These are phyloP conservation scores for Scomber scombrus DNA, from an alignment of 2,113 vertebrate species.

Conservation along the genomic window DNA sequence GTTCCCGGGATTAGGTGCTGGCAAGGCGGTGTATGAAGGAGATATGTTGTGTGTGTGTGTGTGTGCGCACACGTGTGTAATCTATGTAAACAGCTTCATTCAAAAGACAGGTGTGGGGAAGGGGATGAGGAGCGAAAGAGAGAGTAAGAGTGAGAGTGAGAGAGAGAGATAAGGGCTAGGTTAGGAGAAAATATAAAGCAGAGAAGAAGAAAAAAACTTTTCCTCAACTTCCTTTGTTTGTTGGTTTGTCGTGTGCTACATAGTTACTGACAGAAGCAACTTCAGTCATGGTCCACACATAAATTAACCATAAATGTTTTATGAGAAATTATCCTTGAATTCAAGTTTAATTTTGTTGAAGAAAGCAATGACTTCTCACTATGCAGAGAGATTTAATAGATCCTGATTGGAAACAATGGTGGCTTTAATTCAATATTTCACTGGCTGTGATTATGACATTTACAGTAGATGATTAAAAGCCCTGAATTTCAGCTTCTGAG, in stretches of 20 bases:
- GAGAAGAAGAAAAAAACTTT: no score
- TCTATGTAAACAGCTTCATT: constrained; percentile 61
- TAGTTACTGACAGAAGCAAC: neutral
- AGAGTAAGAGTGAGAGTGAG: neutral
- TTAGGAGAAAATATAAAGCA: no score
- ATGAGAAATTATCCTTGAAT: no score
- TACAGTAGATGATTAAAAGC: neutral
- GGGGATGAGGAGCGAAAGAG: neutral
- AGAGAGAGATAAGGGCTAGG: no score
- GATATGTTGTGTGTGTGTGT: constrained; percentile 26
- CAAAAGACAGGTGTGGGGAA: constrained; percentile 29
- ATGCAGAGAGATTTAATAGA: neutral
- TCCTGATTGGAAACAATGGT: neutral
- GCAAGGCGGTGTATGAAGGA: constrained; percentile 28
- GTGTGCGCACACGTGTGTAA: constrained; percentile 18
- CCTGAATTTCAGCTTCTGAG: neutral
- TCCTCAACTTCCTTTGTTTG: no score
- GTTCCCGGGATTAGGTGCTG: constrained; percentile 51
- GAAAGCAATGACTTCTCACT: neutral
- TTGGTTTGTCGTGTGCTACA: neutral
- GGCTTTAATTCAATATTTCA: neutral
- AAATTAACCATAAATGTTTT: neutral
- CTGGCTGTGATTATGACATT: neutral
- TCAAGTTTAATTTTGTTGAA: no score
- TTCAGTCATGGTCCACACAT: neutral